Base-by-base conservation (phyloP, 30 jellyfish, hydroid and myxozoan species). In the Hydractinia symbiolongicarpus region DNA sequence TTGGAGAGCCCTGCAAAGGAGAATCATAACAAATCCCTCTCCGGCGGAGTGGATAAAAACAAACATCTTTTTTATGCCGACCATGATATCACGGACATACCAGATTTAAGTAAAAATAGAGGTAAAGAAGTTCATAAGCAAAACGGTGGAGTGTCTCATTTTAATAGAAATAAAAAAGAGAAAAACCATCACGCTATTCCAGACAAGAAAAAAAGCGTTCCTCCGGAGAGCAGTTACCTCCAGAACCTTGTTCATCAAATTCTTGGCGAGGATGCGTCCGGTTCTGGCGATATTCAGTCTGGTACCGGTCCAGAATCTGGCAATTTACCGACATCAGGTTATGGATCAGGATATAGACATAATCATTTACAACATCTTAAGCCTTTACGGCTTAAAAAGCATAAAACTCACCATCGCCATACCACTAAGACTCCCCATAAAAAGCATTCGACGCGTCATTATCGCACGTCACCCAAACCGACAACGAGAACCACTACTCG, bases 321-420 rank as follows among this genome's bases (percentile, higher is more conserved):
- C 7, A 54, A 78, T 61, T 82, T 86, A 16, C 53, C 86, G n/a
- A 90, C 88, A 8, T 76, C 87, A 49, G 90, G 90, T 50, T 74
- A 79, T 11, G 95, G 90, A 6, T 77, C 73, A 7, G 86, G 86
- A 11, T 81, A 86, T 14, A 87, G 86, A 15, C 85, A 86, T 30
- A 51, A 64, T 13, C 52, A n/a, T 51, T n/a, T 44, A 44, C 9
- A 64, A 6, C 19, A n/a, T 64, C 74, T n/a, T 0, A 44, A 7
- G 0, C 19, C 19, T 64, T 51, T n/a, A 7, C 74, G 74, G 40
- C 74, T 7, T 13, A 64, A 64, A 13, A 44, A 64, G 7, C 74
- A 64, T 64, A 58, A 58, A 58, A 30, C 44, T 30, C 74, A 64
- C 17, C 74, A 2, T 64, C 54, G 30, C 55, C 10, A 72, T 64